Percentiles rank a stretch among this genome's conserved stretches.
phyloP scores from a whole-genome alignment of 2,888 invertebrate genomes.

The Ethmia dodecea region DNA sequence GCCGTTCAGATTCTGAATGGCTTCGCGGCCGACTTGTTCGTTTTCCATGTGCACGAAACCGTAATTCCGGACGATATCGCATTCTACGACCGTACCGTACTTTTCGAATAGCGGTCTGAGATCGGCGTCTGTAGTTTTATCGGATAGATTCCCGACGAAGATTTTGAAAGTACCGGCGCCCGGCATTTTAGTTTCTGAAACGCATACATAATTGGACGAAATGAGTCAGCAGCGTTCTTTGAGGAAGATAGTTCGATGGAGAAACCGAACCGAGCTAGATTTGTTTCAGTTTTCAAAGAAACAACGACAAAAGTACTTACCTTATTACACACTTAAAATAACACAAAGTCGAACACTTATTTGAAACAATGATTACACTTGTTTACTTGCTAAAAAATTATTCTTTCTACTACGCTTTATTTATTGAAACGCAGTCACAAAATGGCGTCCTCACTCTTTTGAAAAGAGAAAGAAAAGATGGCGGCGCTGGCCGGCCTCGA shows the following conservation, averaged over 20 bases:
- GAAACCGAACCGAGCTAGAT: constrained; percentile 32
- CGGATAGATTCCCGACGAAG: constrained; percentile 98
- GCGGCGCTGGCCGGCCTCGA: constrained; percentile 3
- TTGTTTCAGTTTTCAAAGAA: constrained; percentile 9
- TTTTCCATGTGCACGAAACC: constrained; percentile 99
- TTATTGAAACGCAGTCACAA: background rate
- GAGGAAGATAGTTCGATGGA: constrained; percentile 34
- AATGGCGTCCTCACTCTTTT: constrained; percentile 1
- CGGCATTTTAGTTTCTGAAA: constrained; percentile 85
- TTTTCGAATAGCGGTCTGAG: constrained; percentile 96
- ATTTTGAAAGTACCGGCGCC: constrained; percentile 97
- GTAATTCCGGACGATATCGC: constrained; percentile 98
- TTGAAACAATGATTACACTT: constrained; percentile 1
- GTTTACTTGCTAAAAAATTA: background rate
- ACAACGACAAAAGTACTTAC: constrained; percentile 33
- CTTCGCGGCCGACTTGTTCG: constrained; percentile 94
- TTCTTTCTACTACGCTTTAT: no score
- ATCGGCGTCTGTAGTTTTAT: constrained; percentile 91
- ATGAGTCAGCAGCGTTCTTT: constrained; percentile 70
- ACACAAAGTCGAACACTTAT: constrained; percentile 14
- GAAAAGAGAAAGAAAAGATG: constrained; percentile 4
- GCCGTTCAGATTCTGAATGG: constrained; percentile 93
- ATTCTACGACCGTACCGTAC: constrained; percentile 98
- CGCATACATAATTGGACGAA: constrained; percentile 74
- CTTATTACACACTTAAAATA: constrained; percentile 25